These are phyloP conservation scores for Drosophila tani DNA, from an alignment of 1,140 invertebrate genomes.

Conservation along the genomic window DNA sequence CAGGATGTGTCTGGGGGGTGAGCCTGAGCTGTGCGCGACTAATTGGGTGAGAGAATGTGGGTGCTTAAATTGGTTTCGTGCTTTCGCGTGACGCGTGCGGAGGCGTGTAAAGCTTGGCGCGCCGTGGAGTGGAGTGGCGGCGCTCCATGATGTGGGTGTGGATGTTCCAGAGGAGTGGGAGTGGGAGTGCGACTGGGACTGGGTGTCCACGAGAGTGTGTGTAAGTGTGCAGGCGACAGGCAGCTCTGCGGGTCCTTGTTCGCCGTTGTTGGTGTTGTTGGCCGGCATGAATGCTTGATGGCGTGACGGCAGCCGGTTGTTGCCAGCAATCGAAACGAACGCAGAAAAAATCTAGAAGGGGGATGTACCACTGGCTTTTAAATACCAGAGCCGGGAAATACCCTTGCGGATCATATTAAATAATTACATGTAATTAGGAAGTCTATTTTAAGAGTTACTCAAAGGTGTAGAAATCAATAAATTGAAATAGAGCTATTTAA, in stretches of 20 bases:
- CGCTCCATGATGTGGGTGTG: conserved; percentile 22
- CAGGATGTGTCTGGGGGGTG: conserved; percentile 18
- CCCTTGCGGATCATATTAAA: conserved; percentile 7
- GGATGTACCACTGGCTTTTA: background rate
- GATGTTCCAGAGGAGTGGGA: conserved; percentile 15
- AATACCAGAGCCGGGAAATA: conserved; percentile 1
- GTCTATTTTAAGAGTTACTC: background rate
- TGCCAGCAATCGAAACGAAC: conserved; percentile 78
- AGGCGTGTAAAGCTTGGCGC: conserved; percentile 75
- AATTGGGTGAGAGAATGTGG: conserved; percentile 83
- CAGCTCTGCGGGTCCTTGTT: conserved; percentile 35
- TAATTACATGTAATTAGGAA: background rate
- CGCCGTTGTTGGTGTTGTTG: conserved; percentile 40
- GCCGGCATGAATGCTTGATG: conserved; percentile 80
- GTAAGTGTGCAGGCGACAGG: conserved; percentile 60
- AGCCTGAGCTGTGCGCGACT: conserved; percentile 71
- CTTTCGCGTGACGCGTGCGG: conserved; percentile 82
- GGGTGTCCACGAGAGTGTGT: conserved; percentile 21
- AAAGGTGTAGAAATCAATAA: background rate
- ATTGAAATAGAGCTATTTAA: too few species aligned
- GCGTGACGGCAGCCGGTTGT: conserved; percentile 81
- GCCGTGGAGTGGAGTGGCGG: conserved; percentile 22
- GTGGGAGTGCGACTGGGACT: background rate
- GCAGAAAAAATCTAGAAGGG: conserved; percentile 13
- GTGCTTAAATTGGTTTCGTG: conserved; percentile 83